Evolutionary conservation across 2,888 invertebrate genomes (phyloP).

Genomic region (Pecten maximus): DNA sequence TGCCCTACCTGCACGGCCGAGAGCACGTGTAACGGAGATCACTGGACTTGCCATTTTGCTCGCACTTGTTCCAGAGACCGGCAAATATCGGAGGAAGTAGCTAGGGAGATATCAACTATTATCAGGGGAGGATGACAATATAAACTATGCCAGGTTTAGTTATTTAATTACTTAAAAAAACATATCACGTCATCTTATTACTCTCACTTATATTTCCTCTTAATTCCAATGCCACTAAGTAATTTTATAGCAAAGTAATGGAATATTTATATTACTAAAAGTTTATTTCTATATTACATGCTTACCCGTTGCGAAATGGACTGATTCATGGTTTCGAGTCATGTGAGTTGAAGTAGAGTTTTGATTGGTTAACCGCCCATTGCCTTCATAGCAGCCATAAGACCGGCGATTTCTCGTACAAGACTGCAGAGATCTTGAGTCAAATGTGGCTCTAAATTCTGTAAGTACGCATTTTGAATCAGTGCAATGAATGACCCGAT

Average conservation of each 20-base stretch:
- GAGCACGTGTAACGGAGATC: slow-evolving; percentile 69
- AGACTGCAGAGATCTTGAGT: slow-evolving; percentile 49
- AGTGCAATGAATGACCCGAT: neutral
- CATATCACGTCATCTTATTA: too few species aligned
- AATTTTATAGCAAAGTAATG: too few species aligned
- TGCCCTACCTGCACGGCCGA: slow-evolving; percentile 69
- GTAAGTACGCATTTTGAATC: slow-evolving; percentile 54
- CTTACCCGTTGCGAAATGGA: slow-evolving; percentile 31
- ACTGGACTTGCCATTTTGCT: slow-evolving; percentile 76
- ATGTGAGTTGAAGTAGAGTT: slow-evolving; percentile 59
- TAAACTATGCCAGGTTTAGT: neutral
- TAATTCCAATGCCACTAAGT: too few species aligned
- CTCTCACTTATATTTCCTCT: too few species aligned
- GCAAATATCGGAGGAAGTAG: slow-evolving; percentile 52
- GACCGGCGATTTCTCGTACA: slow-evolving; percentile 52
- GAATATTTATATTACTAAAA: too few species aligned
- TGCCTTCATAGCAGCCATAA: slow-evolving; percentile 65
- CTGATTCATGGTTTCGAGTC: slow-evolving; percentile 48
- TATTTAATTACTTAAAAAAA: too few species aligned
- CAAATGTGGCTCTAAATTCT: slow-evolving; percentile 61
- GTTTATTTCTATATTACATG: too few species aligned
- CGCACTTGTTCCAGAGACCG: slow-evolving; percentile 63
- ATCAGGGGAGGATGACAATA: neutral
- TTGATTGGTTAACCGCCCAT: slow-evolving; percentile 68
- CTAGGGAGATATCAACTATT: neutral